These are phyloP conservation scores for Gymnothorax reevesii DNA, from an alignment of 2,797 vertebrate genomes.

Conservation along the genomic window DNA sequence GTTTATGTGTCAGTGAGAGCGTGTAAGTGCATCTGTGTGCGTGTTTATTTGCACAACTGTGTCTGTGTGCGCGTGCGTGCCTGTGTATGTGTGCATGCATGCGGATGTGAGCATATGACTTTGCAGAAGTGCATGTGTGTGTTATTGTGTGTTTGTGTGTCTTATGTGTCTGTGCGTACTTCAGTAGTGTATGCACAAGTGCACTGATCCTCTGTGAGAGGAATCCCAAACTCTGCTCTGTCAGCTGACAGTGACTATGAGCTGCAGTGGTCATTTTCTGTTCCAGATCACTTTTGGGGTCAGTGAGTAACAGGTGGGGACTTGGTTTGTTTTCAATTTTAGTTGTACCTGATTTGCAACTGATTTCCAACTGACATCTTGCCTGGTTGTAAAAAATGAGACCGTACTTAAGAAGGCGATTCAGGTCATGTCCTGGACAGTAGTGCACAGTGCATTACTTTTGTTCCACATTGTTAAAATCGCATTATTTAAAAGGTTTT, in stretches of 20 bases:
- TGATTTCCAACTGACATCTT: not conserved
- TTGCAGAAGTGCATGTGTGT: too few species aligned
- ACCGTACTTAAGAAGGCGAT: not conserved
- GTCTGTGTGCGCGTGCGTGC: too few species aligned
- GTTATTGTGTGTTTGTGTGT: too few species aligned
- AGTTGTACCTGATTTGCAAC: not conserved
- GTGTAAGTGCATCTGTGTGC: too few species aligned
- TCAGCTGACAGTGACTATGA: not conserved
- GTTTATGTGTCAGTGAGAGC: not conserved
- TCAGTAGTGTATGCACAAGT: not conserved
- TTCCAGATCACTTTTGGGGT: not conserved
- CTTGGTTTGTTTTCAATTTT: not conserved
- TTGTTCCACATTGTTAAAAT: not conserved
- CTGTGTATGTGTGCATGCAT: not conserved
- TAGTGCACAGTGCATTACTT: not conserved
- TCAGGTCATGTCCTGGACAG: not conserved
- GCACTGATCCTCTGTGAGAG: not conserved
- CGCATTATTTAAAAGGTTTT: not conserved
- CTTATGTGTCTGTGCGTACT: not conserved
- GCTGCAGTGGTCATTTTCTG: too few species aligned
- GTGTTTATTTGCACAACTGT: too few species aligned
- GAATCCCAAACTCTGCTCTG: not conserved
- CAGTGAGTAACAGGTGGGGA: not conserved
- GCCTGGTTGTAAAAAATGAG: not conserved
- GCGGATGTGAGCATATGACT: not conserved